Evolutionary conservation across 2,113 vertebrate genomes (phyloP).

Genomic region (Corythaixoides concolor): DNA sequence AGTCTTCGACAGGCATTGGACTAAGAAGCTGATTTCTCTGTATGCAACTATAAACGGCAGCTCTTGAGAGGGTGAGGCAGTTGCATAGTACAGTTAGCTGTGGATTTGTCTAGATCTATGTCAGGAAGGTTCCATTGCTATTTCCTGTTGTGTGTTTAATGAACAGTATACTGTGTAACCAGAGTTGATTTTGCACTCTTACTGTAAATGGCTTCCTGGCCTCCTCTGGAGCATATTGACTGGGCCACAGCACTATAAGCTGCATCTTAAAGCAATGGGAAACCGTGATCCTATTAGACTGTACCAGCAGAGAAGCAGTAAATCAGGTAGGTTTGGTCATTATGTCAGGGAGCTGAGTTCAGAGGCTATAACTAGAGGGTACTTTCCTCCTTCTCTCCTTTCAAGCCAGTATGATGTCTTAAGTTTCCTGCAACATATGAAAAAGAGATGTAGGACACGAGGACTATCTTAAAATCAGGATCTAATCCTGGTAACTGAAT

Average conservation of each 20-base stretch:
- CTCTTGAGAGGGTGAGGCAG: background rate
- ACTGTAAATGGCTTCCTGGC: background rate
- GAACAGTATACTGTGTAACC: background rate
- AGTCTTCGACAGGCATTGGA: background rate
- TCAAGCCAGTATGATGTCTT: background rate
- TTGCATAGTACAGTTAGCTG: background rate
- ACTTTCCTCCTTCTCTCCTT: background rate
- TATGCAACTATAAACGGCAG: background rate
- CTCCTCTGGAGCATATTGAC: background rate
- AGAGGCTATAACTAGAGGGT: background rate
- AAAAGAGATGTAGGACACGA: background rate
- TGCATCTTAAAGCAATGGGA: background rate
- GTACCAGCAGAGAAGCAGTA: background rate
- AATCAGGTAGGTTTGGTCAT: background rate
- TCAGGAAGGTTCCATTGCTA: background rate
- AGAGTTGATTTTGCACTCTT: background rate
- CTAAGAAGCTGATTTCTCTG: background rate
- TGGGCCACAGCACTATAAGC: background rate
- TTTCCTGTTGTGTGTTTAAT: background rate
- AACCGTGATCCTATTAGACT: background rate
- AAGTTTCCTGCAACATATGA: background rate
- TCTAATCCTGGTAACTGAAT: background rate
- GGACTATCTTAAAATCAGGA: background rate
- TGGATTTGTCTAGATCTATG: background rate
- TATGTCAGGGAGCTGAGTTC: background rate